These are phyloP conservation scores for Lutjanus argentimaculatus DNA, from an alignment of 2,797 vertebrate genomes.

Conservation along the genomic window DNA sequence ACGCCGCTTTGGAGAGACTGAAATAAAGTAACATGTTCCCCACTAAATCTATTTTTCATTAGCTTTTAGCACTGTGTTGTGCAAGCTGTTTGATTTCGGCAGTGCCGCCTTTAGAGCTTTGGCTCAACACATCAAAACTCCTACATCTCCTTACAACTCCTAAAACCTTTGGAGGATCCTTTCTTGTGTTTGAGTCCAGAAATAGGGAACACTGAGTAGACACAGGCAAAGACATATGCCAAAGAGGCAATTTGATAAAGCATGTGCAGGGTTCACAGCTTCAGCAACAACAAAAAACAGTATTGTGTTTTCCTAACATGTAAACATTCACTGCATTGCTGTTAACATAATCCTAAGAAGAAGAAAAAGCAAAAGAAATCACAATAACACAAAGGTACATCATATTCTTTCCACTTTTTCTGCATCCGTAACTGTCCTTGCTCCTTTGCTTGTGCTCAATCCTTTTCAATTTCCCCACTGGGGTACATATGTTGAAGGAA, in stretches of 20 bases:
- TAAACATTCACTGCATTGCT: constrained; percentile 14
- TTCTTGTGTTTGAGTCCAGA: constrained; percentile 58
- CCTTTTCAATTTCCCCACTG: constrained; percentile 51
- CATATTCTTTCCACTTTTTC: constrained; percentile 26
- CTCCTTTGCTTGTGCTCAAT: constrained; percentile 41
- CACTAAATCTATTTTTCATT: constrained; percentile 81
- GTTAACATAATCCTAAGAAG: neutral
- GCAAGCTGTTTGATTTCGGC: constrained; percentile 75
- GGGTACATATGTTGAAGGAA: constrained; percentile 49
- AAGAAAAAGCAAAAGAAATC: neutral
- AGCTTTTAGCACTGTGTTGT: constrained; percentile 75
- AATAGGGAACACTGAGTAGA: constrained; percentile 50
- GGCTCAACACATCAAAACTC: constrained; percentile 69
- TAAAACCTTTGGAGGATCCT: constrained; percentile 63
- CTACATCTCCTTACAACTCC: constrained; percentile 62
- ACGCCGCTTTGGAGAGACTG: constrained; percentile 65
- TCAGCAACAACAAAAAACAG: neutral
- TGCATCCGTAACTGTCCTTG: constrained; percentile 41
- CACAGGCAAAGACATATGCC: constrained; percentile 29
- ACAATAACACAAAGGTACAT: constrained; percentile 4
- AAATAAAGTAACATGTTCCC: constrained; percentile 70
- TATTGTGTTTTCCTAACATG: constrained; percentile 18
- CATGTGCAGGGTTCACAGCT: constrained; percentile 32
- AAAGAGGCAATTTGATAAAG: constrained; percentile 48
- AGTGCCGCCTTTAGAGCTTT: constrained; percentile 66